These are phyloP conservation scores for Rhinella marina DNA, from an alignment of 2,797 vertebrate genomes.

Conservation along the genomic window DNA sequence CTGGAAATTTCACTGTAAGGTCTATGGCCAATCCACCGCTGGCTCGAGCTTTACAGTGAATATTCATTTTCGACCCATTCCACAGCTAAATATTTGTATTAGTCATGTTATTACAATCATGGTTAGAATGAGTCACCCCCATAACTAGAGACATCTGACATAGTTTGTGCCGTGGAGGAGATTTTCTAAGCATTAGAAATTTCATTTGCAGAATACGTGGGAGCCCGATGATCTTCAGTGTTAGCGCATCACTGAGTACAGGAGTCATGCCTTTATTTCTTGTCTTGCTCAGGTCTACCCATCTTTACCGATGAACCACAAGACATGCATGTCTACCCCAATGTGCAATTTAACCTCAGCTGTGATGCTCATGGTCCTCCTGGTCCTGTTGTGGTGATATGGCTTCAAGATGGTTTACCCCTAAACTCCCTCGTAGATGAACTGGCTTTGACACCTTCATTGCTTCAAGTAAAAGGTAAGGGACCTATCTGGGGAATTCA, in stretches of 20 bases:
- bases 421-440: constrained; percentile 74
- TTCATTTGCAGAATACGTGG: too few relatives aligned
- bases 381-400: constrained; percentile 84
- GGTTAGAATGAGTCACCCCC: neutral
- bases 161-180: neutral
- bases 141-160: neutral
- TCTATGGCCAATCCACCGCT: neutral
- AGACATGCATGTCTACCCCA: constrained; percentile 75
- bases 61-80: neutral
- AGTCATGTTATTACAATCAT: neutral
- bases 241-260: neutral
- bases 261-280: neutral
- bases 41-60: neutral
- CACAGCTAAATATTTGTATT: neutral
- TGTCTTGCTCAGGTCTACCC: constrained; percentile 77
- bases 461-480: constrained; percentile 74
- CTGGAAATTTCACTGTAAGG: too few relatives aligned
- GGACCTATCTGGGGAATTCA: neutral
- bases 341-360: constrained; percentile 77
- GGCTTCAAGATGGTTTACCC: constrained; percentile 83
- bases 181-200: neutral
- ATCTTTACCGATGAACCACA: constrained; percentile 85
- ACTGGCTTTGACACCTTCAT: constrained; percentile 77
- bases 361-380: constrained; percentile 88
- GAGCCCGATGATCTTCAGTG: neutral